phyloP scores from a whole-genome alignment of 2,888 invertebrate species.

The Phyllotreta striolata region DNA sequence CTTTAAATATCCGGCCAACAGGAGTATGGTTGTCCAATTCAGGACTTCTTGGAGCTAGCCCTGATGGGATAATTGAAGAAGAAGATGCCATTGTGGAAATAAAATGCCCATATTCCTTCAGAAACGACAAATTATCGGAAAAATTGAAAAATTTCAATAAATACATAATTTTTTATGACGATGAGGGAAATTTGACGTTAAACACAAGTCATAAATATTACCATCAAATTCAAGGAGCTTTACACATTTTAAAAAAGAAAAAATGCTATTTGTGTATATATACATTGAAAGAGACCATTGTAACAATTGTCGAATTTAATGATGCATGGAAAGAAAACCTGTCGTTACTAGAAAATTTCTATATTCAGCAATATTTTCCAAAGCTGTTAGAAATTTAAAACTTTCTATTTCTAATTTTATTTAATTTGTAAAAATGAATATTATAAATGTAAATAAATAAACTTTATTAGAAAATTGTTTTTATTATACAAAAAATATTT shows the following conservation, averaged over 20 bases:
- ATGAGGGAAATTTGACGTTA: not conserved
- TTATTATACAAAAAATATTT: not conserved
- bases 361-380: no score
- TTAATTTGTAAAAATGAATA: no score
- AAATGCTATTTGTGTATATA: conserved; percentile 1
- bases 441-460: not conserved
- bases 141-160: not conserved
- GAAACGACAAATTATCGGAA: not conserved
- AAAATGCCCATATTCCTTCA: conserved; percentile 3
- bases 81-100: conserved; percentile 5
- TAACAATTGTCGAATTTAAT: no score
- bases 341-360: no score
- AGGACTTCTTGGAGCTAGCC: conserved; percentile 12
- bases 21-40: conserved; percentile 1
- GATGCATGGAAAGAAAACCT: no score
- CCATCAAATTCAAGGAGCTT: conserved; percentile 14
- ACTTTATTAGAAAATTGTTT: not conserved
- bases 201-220: not conserved
- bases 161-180: not conserved
- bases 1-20: not conserved
- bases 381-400: no score
- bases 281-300: not conserved
- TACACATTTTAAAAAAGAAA: not conserved
- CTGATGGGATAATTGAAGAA: conserved; percentile 8
- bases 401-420: no score